Conservation (phyloP, 2,797 vertebrate genomes). For the Setipinna tenuifilis region DNA sequence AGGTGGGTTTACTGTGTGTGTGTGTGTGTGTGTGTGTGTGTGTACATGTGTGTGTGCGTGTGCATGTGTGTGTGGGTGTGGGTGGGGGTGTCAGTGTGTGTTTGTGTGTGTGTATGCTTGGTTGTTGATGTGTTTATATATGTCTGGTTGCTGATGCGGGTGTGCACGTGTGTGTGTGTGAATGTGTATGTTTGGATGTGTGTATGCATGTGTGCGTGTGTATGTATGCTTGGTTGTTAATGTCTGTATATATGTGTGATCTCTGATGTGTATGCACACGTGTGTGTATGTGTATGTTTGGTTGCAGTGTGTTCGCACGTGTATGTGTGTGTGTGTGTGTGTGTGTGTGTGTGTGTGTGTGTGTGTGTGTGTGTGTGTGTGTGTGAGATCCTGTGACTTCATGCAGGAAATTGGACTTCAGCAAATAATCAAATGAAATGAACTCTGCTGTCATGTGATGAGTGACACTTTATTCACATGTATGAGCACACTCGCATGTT, state of each 20-base stretch:
- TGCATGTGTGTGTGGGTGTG: not conserved
- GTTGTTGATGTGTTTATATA: not conserved
- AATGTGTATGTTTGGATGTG: not conserved
- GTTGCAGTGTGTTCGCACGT: not conserved
- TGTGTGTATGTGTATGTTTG: not conserved
- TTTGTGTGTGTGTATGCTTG: slow-evolving; percentile 23
- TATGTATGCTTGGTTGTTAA: slow-evolving; percentile 6
- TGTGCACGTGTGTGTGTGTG: not conserved
- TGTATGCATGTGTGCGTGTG: slow-evolving; percentile 5
- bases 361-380: slow-evolving; percentile 31
- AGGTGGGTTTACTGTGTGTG: not conserved
- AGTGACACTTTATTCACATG: not conserved
- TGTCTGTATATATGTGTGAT: too few species aligned
- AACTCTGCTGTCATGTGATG: not conserved
- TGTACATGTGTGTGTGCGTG: slow-evolving; percentile 23
- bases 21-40: not conserved
- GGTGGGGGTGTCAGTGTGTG: too few species aligned
- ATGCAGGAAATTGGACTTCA: slow-evolving; percentile 54
- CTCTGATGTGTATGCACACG: not conserved
- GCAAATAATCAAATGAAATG: slow-evolving; percentile 48
- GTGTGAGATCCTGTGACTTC: slow-evolving; percentile 45
- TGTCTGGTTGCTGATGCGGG: not conserved
- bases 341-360: not conserved
- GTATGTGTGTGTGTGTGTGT: not conserved
- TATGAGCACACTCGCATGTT: slow-evolving; percentile 15